These are phyloP conservation scores for Cheilosia urbana DNA, from an alignment of 2,888 invertebrate genomes.

Conservation along the genomic window DNA sequence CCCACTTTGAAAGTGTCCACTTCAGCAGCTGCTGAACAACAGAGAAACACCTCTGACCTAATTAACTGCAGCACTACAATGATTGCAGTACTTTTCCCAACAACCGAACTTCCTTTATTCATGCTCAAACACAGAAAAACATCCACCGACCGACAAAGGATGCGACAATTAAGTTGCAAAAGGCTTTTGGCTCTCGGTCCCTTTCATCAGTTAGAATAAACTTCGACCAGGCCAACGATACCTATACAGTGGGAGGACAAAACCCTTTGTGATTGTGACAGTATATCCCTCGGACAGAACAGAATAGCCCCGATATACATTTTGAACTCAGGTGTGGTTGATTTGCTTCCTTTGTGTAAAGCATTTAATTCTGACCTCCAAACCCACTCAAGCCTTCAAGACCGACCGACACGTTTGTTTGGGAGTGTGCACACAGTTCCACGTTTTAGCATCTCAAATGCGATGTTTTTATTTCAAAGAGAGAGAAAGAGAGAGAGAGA, in stretches of 20 bases:
- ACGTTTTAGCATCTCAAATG: conserved; percentile 2
- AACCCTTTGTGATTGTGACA: conserved; percentile 28
- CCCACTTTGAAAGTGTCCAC: conserved; percentile 9
- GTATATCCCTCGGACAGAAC: neutral
- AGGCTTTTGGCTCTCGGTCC: neutral
- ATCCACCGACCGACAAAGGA: conserved; percentile 16
- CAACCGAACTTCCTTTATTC: conserved; percentile 7
- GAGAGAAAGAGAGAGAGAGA: neutral
- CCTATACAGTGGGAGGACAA: neutral
- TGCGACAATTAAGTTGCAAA: conserved; percentile 37
- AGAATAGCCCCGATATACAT: conserved; percentile 2
- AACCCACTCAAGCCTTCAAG: conserved; percentile 20
- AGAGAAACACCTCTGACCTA: conserved; percentile 55
- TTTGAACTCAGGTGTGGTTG: conserved; percentile 10
- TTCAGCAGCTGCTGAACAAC: conserved; percentile 9
- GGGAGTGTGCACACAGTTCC: neutral
- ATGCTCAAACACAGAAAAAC: conserved; percentile 25
- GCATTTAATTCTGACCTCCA: conserved; percentile 32
- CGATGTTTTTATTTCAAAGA: neutral
- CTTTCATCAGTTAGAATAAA: conserved; percentile 15
- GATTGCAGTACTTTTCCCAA: neutral
- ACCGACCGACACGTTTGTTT: conserved; percentile 7
- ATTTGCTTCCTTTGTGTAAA: conserved; percentile 13
- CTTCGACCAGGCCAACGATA: conserved; percentile 4
- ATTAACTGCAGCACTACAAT: conserved; percentile 38